Conservation (phyloP, 2,797 vertebrate species). For the Cygnus olor region DNA sequence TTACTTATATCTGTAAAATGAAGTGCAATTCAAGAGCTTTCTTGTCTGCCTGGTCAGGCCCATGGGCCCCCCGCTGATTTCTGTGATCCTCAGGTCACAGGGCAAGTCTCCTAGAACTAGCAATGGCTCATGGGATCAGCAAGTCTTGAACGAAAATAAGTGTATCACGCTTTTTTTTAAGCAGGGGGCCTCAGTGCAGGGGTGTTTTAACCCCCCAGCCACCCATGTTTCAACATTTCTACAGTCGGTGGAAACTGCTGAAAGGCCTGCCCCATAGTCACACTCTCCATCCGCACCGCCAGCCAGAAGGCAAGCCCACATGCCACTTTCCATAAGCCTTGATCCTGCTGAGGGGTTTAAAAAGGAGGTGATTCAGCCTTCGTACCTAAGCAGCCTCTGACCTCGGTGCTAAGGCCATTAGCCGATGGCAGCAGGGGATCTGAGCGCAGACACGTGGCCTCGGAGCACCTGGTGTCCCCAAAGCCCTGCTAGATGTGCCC, state of each 20-base stretch:
- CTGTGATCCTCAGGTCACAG: not conserved
- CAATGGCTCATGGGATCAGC: not conserved
- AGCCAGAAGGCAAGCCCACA: constrained; percentile 49
- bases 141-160: not conserved
- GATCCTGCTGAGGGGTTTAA: constrained; percentile 67
- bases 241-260: rapidly evolving
- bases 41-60: not conserved
- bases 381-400: constrained; percentile 65
- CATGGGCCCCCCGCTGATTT: not conserved
- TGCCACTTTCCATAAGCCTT: constrained; percentile 54
- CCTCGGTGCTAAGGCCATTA: constrained; percentile 50
- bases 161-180: not conserved
- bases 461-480: rapidly evolving
- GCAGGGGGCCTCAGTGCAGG: not conserved
- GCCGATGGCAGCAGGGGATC: not conserved
- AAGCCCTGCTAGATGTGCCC: not conserved
- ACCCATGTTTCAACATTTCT: not conserved
- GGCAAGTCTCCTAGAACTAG: not conserved
- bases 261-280: not conserved
- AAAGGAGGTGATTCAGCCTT: constrained; percentile 54
- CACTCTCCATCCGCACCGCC: not conserved
- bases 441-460: not conserved
- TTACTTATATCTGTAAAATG: not conserved
- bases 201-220: not conserved
- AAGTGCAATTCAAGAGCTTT: not conserved